Conservation (phyloP, 2,113 vertebrate species). For the Melierax canorus region DNA sequence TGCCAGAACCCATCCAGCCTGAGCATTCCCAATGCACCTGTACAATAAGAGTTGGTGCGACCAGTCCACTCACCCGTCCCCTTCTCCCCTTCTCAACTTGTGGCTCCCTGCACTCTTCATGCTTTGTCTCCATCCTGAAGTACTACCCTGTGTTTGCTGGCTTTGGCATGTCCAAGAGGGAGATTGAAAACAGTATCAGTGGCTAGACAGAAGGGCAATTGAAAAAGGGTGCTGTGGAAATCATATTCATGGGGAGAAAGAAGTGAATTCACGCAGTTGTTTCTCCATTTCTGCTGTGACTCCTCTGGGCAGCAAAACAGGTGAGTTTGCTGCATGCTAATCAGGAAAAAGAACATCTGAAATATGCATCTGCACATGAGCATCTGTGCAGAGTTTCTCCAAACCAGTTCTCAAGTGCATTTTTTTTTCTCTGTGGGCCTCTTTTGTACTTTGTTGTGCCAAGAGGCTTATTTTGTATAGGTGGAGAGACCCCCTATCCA, state of each 20-base stretch:
- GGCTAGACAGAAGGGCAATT: background rate
- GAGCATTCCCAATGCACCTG: background rate
- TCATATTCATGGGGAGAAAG: background rate
- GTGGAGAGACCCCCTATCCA: slow-evolving; percentile 43
- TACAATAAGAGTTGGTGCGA: background rate
- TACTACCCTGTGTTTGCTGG: background rate
- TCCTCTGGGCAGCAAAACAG: slow-evolving; percentile 57
- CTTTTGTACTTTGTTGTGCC: slow-evolving; percentile 36
- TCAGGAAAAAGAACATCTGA: slow-evolving; percentile 51
- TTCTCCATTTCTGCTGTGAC: slow-evolving; percentile 34
- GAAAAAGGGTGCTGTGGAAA: background rate
- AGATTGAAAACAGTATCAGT: background rate
- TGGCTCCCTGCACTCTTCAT: background rate
- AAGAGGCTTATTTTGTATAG: slow-evolving; percentile 39
- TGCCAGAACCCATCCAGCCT: background rate
- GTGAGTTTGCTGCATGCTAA: slow-evolving; percentile 64
- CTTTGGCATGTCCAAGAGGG: background rate
- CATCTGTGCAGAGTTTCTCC: slow-evolving; percentile 66
- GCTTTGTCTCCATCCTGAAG: background rate
- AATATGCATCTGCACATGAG: slow-evolving; percentile 65
- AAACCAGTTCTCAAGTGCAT: slow-evolving; percentile 40
- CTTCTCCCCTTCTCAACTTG: background rate
- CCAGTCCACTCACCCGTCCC: background rate
- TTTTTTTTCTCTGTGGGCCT: slow-evolving; percentile 27
- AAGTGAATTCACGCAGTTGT: slow-evolving; percentile 31